Evolutionary conservation across 2,797 vertebrate species (phyloP).

Genomic region (Myoxocephalus aenaeus): DNA sequence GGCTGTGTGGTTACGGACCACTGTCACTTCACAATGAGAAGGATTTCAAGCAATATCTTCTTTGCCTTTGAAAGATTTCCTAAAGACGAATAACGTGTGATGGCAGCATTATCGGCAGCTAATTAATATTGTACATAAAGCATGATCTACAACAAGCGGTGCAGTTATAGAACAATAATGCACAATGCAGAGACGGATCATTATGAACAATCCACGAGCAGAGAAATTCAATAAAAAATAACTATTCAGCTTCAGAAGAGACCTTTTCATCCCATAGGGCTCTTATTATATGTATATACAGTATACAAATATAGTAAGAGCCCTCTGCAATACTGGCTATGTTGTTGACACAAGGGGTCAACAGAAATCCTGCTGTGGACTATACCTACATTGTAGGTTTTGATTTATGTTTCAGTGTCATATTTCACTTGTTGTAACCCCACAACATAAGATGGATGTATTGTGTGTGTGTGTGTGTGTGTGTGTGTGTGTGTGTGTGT

Average conservation of each 20-base stretch:
- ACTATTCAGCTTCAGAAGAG: neutral
- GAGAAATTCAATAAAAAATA: neutral
- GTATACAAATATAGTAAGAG: too few species aligned
- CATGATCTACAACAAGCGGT: conserved; percentile 1
- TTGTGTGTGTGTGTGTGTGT: too few species aligned
- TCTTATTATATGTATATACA: too few species aligned
- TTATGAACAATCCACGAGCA: neutral
- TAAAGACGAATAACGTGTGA: neutral
- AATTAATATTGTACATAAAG: neutral
- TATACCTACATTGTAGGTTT: neutral
- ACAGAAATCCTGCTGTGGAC: too few species aligned
- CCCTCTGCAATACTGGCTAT: too few species aligned
- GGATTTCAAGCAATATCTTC: neutral
- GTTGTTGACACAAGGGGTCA: too few species aligned
- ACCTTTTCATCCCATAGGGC: neutral
- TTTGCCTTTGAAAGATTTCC: neutral
- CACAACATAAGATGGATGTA: neutral
- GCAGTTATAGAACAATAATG: neutral
- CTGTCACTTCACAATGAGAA: neutral
- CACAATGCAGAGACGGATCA: neutral
- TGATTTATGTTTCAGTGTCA: neutral
- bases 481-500: too few species aligned
- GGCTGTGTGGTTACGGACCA: neutral
- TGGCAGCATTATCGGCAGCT: neutral
- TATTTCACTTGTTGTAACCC: neutral